phyloP scores from a whole-genome alignment of 2,797 vertebrate species.

The Trichosurus vulpecula region DNA sequence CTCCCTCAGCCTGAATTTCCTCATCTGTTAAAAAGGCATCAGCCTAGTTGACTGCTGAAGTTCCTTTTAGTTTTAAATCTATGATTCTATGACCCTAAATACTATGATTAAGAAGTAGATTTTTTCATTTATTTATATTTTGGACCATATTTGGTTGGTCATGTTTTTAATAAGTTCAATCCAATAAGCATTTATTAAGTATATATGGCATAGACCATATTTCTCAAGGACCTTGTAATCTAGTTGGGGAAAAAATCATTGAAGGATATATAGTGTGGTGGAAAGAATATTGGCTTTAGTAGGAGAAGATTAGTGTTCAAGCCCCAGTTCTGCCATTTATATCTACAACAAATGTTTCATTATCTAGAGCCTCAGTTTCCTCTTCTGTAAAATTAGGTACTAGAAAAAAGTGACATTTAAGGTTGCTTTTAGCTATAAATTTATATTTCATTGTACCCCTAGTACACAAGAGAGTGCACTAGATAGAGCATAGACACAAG shows the following conservation, averaged over 20 bases:
- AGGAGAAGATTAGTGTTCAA: background rate
- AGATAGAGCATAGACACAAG: background rate
- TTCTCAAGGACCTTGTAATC: background rate
- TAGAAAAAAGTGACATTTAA: background rate
- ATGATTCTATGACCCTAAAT: background rate
- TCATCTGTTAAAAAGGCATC: background rate
- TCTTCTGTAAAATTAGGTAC: background rate
- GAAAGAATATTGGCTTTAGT: background rate
- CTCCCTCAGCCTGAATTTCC: background rate
- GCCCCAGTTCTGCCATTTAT: background rate
- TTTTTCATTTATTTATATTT: background rate
- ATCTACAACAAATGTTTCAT: background rate
- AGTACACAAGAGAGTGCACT: background rate
- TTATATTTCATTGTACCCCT: background rate
- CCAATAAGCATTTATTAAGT: background rate
- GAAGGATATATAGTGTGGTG: background rate
- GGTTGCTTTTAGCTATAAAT: background rate
- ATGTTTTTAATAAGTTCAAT: background rate
- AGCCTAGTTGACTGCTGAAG: background rate
- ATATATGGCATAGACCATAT: background rate
- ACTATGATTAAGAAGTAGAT: background rate
- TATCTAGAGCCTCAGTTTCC: background rate
- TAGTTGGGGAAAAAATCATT: background rate
- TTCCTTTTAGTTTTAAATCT: background rate
- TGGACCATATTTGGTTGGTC: background rate